Conservation (phyloP, 2,888 invertebrate species). For the Torymus aiolomorphi region DNA sequence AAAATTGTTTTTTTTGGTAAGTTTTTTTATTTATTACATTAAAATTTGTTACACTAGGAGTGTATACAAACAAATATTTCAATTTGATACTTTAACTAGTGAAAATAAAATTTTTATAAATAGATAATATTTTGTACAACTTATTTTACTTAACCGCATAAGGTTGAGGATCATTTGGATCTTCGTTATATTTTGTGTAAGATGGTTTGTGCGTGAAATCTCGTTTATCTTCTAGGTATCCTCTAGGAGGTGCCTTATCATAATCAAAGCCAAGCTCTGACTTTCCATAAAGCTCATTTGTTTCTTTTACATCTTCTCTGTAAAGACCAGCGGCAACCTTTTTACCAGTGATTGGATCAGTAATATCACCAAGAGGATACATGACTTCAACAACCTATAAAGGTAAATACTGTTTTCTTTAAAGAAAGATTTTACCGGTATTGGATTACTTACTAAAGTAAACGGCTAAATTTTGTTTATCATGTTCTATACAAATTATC, state of each 20-base stretch:
- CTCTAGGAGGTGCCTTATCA: constrained; percentile 85
- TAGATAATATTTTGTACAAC: constrained; percentile 37
- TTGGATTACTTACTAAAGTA: too few species aligned
- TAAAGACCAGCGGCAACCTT: constrained; percentile 85
- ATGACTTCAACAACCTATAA: constrained; percentile 83
- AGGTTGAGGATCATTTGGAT: constrained; percentile 84
- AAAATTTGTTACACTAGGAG: constrained; percentile 2
- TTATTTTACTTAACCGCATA: constrained; percentile 78
- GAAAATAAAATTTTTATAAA: constrained; percentile 37
- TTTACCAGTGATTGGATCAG: constrained; percentile 90
- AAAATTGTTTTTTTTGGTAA: constrained; percentile 12
- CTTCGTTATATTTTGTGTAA: constrained; percentile 87
- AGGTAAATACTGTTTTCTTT: not conserved
- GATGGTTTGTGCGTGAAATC: constrained; percentile 88
- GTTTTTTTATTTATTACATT: constrained; percentile 44
- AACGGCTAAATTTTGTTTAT: too few species aligned
- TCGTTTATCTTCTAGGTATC: constrained; percentile 88
- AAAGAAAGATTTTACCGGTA: too few species aligned
- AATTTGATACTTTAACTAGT: constrained; percentile 33
- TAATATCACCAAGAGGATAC: constrained; percentile 88
- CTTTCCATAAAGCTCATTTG: constrained; percentile 84
- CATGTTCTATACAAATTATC: too few species aligned
- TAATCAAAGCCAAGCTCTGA: constrained; percentile 84
- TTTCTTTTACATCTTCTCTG: constrained; percentile 84
- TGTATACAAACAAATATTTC: constrained; percentile 42